Conservation (phyloP, 2,888 invertebrate species). For the Amphipoea oculea region DNA sequence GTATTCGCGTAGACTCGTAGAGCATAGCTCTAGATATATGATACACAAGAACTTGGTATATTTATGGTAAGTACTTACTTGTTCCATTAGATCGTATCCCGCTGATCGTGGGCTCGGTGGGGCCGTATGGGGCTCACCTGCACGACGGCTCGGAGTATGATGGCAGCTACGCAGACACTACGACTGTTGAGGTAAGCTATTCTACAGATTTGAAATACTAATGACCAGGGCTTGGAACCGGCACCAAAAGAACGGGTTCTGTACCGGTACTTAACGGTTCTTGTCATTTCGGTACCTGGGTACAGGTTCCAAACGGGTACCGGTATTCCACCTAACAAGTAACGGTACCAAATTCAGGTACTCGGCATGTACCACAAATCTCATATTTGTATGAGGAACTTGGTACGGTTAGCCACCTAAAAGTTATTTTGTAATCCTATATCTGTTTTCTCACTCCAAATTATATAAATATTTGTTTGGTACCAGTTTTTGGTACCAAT, state of each 20-base stretch:
- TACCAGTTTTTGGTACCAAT: no score
- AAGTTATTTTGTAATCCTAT: background rate
- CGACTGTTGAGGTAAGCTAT: constrained; percentile 89
- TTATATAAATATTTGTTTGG: no score
- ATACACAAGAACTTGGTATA: constrained; percentile 52
- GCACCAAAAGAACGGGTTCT: background rate
- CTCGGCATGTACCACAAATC: background rate
- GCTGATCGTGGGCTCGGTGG: constrained; percentile 96
- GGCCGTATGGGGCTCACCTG: constrained; percentile 97
- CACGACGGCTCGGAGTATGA: constrained; percentile 98
- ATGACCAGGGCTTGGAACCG: background rate
- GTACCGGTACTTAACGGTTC: background rate
- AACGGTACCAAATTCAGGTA: background rate
- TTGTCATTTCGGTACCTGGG: no score
- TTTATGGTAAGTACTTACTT: constrained; percentile 44
- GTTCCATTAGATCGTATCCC: constrained; percentile 81
- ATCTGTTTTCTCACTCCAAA: background rate
- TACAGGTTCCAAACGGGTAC: background rate
- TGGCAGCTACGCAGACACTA: constrained; percentile 94
- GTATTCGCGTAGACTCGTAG: constrained; percentile 66
- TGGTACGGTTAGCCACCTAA: background rate
- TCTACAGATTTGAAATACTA: background rate
- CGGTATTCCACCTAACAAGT: background rate
- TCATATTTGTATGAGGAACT: background rate
- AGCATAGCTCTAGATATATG: constrained; percentile 63